phyloP scores from a whole-genome alignment of 2,888 invertebrate genomes.

The Tinea pellionella region DNA sequence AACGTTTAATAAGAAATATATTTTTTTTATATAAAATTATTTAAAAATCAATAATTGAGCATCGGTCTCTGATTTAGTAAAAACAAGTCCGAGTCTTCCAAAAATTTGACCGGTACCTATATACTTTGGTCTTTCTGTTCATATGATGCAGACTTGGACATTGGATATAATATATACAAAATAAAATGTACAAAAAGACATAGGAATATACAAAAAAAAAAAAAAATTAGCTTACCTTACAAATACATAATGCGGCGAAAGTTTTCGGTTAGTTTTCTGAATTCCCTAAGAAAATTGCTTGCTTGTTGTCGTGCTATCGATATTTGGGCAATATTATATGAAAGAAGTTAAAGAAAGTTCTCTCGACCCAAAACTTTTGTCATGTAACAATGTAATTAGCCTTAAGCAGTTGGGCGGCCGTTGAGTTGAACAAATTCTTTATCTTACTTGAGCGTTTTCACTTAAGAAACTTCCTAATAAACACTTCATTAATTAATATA shows the following conservation, averaged over 20 bases:
- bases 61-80: too few species aligned
- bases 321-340: slow-evolving; percentile 20
- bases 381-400: slow-evolving; percentile 65
- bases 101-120: too few species aligned
- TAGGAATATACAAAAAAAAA: too few species aligned
- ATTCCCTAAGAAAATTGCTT: slow-evolving; percentile 4
- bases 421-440: slow-evolving; percentile 43
- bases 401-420: slow-evolving; percentile 37
- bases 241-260: neutral
- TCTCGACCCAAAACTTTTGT: slow-evolving; percentile 48
- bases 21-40: too few species aligned
- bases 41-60: too few species aligned
- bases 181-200: too few species aligned
- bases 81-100: too few species aligned
- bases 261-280: slow-evolving; percentile 2
- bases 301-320: slow-evolving; percentile 14
- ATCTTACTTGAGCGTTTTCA: slow-evolving; percentile 49
- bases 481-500: neutral
- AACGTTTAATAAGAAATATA: too few species aligned
- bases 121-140: too few species aligned
- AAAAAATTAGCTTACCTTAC: too few species aligned
- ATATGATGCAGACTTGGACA: too few species aligned
- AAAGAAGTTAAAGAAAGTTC: slow-evolving; percentile 57
- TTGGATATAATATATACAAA: too few species aligned
- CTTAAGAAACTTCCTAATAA: slow-evolving; percentile 36